These are phyloP conservation scores for Melanotaenia pygmaea DNA, from an alignment of 2,797 vertebrate genomes.

Conservation along the genomic window DNA sequence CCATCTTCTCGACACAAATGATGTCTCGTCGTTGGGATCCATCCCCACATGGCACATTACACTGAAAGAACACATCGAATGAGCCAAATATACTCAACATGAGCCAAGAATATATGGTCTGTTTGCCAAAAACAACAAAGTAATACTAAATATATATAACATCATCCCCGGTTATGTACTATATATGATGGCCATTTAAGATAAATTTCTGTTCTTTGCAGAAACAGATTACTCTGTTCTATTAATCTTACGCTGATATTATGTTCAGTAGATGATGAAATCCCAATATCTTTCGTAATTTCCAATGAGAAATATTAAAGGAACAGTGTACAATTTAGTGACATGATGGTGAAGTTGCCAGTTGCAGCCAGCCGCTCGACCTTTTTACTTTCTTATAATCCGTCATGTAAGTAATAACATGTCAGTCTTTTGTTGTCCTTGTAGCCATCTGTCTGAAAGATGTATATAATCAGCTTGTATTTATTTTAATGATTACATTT, in stretches of 20 bases:
- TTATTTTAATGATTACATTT: too few species aligned
- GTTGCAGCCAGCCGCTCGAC: background rate
- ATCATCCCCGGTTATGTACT: too few species aligned
- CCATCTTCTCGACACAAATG: conserved; percentile 87
- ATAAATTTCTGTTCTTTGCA: background rate
- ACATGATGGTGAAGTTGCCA: too few species aligned
- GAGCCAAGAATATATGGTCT: background rate
- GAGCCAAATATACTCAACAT: background rate
- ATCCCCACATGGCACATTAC: conserved; percentile 86
- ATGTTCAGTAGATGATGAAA: too few species aligned
- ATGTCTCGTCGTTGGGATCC: conserved; percentile 89
- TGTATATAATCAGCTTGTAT: too few species aligned
- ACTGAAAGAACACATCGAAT: conserved; percentile 71
- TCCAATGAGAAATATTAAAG: too few species aligned
- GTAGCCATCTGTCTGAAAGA: background rate
- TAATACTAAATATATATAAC: background rate
- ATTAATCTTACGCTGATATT: background rate
- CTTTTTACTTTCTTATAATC: background rate
- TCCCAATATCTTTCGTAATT: too few species aligned
- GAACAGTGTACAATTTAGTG: too few species aligned
- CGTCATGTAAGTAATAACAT: too few species aligned
- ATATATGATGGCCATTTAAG: background rate
- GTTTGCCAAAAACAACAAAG: background rate
- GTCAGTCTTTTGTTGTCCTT: background rate
- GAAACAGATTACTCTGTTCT: background rate